Evolutionary conservation across 2,797 vertebrate genomes (phyloP).

Genomic region (Myotis myotis): DNA sequence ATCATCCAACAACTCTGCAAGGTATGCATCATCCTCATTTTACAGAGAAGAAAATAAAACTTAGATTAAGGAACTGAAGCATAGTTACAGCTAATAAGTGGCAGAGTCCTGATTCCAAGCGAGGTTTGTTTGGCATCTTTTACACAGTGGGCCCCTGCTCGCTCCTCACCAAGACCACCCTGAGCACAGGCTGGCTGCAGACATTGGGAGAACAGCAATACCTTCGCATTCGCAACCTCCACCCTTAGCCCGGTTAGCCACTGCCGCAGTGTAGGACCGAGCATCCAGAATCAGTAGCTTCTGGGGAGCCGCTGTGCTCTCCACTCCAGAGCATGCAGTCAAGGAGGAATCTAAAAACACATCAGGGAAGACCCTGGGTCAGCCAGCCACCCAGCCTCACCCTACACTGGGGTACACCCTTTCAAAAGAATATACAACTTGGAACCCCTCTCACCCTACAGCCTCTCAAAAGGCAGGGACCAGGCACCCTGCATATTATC

Average conservation of each 20-base stretch:
- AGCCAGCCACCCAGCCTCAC: not conserved
- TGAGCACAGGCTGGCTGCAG: not conserved
- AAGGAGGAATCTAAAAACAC: slow-evolving; percentile 92
- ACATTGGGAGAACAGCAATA: slow-evolving; percentile 60
- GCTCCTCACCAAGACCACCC: not conserved
- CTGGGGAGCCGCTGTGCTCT: slow-evolving; percentile 90
- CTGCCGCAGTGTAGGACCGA: slow-evolving; percentile 96
- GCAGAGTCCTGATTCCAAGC: slow-evolving; percentile 10
- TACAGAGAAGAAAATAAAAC: slow-evolving; percentile 37
- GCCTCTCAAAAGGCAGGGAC: not conserved
- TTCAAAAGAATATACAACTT: not conserved
- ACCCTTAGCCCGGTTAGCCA: slow-evolving; percentile 98
- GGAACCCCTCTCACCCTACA: not conserved
- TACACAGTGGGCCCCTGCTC: not conserved
- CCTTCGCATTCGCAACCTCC: slow-evolving; percentile 99
- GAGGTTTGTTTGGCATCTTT: slow-evolving; percentile 12
- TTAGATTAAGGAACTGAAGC: not conserved
- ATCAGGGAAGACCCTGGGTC: not conserved
- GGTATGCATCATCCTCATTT: not conserved
- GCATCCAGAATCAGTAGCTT: slow-evolving; percentile 98
- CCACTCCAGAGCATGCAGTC: slow-evolving; percentile 89
- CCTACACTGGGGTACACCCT: not conserved
- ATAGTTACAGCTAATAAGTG: not conserved
- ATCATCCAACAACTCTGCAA: not conserved
- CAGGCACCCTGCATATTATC: not conserved